Evolutionary conservation across 2,797 vertebrate genomes (phyloP).

Genomic region (Squalus acanthias): DNA sequence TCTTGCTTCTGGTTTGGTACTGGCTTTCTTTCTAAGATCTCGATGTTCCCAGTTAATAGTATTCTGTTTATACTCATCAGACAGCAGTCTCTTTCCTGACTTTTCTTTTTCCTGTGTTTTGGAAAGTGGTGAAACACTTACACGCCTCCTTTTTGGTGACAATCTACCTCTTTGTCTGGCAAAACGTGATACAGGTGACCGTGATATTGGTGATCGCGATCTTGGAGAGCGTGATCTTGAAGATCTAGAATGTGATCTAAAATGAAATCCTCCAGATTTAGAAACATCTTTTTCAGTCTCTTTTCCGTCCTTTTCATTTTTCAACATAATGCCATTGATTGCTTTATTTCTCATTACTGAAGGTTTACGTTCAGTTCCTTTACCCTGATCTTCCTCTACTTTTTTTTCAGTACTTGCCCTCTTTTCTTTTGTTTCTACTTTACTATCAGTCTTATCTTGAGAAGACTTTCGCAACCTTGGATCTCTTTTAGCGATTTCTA

Average conservation of each 20-base stretch:
- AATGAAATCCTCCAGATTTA: constrained; percentile 73
- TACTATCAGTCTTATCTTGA: constrained; percentile 70
- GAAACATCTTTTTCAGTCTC: constrained; percentile 65
- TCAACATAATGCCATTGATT: constrained; percentile 73
- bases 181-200: constrained; percentile 66
- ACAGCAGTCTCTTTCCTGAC: constrained; percentile 65
- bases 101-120: constrained; percentile 66
- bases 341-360: constrained; percentile 68
- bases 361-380: constrained; percentile 61
- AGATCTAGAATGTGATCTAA: constrained; percentile 79
- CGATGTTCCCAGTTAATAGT: constrained; percentile 72
- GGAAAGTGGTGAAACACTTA: constrained; percentile 74
- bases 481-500: constrained; percentile 77
- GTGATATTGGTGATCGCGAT: constrained; percentile 62
- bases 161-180: constrained; percentile 85
- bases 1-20: constrained; percentile 58
- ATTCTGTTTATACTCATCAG: constrained; percentile 61
- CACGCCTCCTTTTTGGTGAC: constrained; percentile 76
- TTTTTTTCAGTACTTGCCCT: constrained; percentile 75
- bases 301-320: constrained; percentile 64
- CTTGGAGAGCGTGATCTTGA: constrained; percentile 78
- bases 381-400: constrained; percentile 70
- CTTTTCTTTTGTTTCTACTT: constrained; percentile 80
- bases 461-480: constrained; percentile 79
- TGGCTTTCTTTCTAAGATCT: constrained; percentile 65